Conservation (phyloP, 1,140 invertebrate species). For the Anadara kagoshimensis region DNA sequence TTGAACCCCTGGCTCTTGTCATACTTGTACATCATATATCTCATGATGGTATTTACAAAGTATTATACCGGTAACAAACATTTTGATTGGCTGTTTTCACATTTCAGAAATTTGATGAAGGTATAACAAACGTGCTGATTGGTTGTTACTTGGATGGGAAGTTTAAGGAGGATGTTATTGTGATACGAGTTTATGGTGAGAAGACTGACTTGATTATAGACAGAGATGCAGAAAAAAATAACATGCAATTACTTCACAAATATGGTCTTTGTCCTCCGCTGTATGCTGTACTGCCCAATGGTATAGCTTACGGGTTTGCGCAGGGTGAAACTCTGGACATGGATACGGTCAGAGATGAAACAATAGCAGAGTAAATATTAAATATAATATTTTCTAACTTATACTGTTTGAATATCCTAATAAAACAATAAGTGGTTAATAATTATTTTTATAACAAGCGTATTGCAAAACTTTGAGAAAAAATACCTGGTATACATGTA, state of each 20-base stretch:
- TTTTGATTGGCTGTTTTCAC: not conserved
- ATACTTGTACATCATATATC: no score
- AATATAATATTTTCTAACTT: not conserved
- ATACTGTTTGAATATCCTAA: not conserved
- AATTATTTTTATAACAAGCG: no score
- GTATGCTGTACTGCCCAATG: conserved; percentile 95
- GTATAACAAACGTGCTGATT: conserved; percentile 95
- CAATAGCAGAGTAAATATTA: conserved; percentile 51
- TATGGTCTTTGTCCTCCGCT: conserved; percentile 87
- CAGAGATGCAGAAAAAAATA: conserved; percentile 85
- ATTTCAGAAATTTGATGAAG: conserved; percentile 77
- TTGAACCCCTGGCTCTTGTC: no score
- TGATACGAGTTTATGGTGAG: conserved; percentile 93
- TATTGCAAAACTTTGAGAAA: no score
- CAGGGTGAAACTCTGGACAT: conserved; percentile 86
- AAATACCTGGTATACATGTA: no score
- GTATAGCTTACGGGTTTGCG: conserved; percentile 93
- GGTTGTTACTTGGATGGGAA: conserved; percentile 81
- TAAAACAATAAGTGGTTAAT: no score
- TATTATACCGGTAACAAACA: not conserved
- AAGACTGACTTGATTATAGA: conserved; percentile 96
- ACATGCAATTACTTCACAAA: conserved; percentile 79
- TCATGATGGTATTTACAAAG: no score
- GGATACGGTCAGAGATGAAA: conserved; percentile 80
- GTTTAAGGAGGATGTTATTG: conserved; percentile 80